Evolutionary conservation across 2,888 invertebrate genomes (phyloP), one percentile per base, ranked within the genome.

Genomic region (Drosophila falleni): DNA sequence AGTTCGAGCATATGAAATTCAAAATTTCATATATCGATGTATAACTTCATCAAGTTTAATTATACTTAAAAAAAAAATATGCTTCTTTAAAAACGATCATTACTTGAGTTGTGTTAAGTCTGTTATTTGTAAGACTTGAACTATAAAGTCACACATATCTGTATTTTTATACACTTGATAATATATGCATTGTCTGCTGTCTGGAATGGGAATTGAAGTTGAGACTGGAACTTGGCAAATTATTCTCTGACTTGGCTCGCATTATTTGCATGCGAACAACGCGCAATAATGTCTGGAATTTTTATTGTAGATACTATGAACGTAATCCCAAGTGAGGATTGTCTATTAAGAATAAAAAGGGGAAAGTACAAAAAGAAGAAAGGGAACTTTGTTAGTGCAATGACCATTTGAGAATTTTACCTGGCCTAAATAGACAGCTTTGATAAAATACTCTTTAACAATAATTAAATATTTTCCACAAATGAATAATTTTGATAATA

Each of bases 281-380:
- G 70, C 59, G 59, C 79, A 69, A 62, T 59, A 70, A 74, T 78
- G 74, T 78, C 69, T 78, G 74, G 75, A 78, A 75, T 77, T 74
- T 71, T 26, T 63, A 63, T 77, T 72, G 62, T 60, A 46, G 66
- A 49, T 59, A 50, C 31, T 31, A 31, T 49, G 39, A 47, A 33
- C 35, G 26, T 29, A 29, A 15, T 37, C 5, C 35, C 39, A n/a
- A 39, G 1, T 15, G 15, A 15, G 39, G 35, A 53, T 19, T 39
- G 15, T 15, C 23, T 15, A 23, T 5, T 19, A 26, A 53, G 37
- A 15, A 37, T 10, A 29, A 29, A 10, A n/a, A n/a, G 15, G n/a
- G 15, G 13, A 15, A 3, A 13, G 5, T n/a, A 15, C 5, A 9
- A 5, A 10, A 10, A 8, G 16, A 42, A 15, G 11, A 11, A 19